Conservation (phyloP, 2,113 vertebrate species). For the Fregata magnificens region DNA sequence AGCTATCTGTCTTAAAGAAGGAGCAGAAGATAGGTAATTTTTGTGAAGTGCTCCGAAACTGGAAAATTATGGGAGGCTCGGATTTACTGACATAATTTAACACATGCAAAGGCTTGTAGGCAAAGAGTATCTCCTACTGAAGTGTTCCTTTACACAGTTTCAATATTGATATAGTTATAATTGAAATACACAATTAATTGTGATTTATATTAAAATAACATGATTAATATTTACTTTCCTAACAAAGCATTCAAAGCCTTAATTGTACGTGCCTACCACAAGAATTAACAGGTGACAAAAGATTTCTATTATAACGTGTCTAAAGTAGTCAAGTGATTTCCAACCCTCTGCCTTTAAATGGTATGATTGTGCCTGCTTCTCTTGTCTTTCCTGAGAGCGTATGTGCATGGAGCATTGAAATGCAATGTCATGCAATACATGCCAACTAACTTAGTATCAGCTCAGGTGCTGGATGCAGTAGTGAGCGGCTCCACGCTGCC, state of each 20-base stretch:
- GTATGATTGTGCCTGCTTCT: not conserved
- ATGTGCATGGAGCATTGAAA: not conserved
- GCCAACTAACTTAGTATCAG: rapidly evolving
- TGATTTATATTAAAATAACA: not conserved
- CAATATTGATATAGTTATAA: not conserved
- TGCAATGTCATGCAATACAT: rapidly evolving
- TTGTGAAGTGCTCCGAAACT: not conserved
- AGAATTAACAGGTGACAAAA: not conserved
- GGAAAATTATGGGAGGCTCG: not conserved
- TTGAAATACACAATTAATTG: not conserved
- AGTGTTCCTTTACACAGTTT: not conserved
- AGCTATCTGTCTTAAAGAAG: not conserved
- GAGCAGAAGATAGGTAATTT: not conserved
- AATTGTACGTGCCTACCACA: not conserved
- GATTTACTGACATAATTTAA: not conserved
- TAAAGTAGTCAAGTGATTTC: not conserved
- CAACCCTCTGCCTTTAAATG: not conserved
- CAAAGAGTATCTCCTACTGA: not conserved
- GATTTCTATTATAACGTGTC: not conserved
- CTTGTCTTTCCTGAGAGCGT: not conserved
- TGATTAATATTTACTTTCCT: not conserved
- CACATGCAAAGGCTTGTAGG: not conserved
- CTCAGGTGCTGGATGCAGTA: not conserved
- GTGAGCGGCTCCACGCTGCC: not conserved
- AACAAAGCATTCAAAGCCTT: not conserved